Evolutionary conservation across 1,140 invertebrate species (phyloP).

Genomic region (Ruditapes philippinarum): DNA sequence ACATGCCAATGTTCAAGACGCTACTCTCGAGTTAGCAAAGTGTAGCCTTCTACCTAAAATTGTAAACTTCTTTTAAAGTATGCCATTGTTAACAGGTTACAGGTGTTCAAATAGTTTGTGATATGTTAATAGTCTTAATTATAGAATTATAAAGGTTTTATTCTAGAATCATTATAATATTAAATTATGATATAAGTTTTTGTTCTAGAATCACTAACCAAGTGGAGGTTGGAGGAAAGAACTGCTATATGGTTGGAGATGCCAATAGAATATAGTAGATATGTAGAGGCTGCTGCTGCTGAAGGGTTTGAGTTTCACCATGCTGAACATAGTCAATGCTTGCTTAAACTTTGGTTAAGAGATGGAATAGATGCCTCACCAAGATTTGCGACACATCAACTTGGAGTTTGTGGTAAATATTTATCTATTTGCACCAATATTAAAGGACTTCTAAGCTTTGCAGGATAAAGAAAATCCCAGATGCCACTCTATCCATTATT

Average conservation of each 20-base stretch:
- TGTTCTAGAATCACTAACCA: slow-evolving; percentile 61
- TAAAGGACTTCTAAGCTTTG: too few relatives aligned
- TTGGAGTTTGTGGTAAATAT: slow-evolving; percentile 87
- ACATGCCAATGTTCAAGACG: too few relatives aligned
- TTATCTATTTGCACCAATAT: neutral
- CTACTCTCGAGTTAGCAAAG: too few relatives aligned
- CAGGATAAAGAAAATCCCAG: too few relatives aligned
- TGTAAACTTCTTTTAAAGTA: too few relatives aligned
- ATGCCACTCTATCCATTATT: too few relatives aligned
- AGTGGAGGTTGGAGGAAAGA: slow-evolving; percentile 60
- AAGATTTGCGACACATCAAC: slow-evolving; percentile 93
- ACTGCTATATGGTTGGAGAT: slow-evolving; percentile 75
- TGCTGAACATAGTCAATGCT: slow-evolving; percentile 91
- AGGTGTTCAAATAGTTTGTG: too few relatives aligned
- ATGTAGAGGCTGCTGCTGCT: slow-evolving; percentile 84
- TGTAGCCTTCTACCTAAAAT: too few relatives aligned
- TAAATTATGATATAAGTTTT: too few relatives aligned
- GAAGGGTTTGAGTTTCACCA: slow-evolving; percentile 95
- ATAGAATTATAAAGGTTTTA: too few relatives aligned
- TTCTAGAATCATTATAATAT: neutral
- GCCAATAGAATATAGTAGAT: slow-evolving; percentile 69
- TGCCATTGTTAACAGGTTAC: too few relatives aligned
- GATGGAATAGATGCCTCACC: slow-evolving; percentile 90
- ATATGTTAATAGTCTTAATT: too few relatives aligned
- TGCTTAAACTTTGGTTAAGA: slow-evolving; percentile 94